Conservation (phyloP, 1,140 invertebrate genomes). For the Harpegnathos saltator region DNA sequence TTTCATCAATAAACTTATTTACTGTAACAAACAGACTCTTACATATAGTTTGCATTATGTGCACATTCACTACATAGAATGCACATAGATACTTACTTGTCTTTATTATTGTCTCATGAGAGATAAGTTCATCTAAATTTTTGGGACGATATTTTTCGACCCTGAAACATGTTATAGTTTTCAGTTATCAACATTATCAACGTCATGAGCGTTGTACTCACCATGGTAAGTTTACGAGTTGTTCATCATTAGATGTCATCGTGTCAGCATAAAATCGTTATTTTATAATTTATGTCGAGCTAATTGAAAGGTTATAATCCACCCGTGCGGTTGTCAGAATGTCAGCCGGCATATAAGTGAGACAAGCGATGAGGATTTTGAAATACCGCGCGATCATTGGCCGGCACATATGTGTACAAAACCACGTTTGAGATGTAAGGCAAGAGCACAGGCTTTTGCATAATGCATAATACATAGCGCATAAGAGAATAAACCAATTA, state of each 20-base stretch:
- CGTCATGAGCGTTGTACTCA: slow-evolving; percentile 72
- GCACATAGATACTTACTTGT: slow-evolving; percentile 92
- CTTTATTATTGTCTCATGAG: slow-evolving; percentile 98
- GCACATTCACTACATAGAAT: slow-evolving; percentile 35
- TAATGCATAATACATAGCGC: too few species aligned
- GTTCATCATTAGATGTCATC: slow-evolving; percentile 71
- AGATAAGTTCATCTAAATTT: slow-evolving; percentile 96
- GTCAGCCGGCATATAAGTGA: neutral
- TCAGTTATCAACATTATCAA: slow-evolving; percentile 16
- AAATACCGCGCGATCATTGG: too few species aligned
- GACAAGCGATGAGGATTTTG: too few species aligned
- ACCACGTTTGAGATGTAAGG: too few species aligned
- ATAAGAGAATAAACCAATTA: too few species aligned
- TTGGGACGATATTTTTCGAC: slow-evolving; percentile 99
- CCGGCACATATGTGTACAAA: too few species aligned
- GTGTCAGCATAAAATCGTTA: neutral
- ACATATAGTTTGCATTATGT: neutral
- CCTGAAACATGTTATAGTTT: slow-evolving; percentile 87
- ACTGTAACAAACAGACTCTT: slow-evolving; percentile 89
- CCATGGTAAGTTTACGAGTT: slow-evolving; percentile 86
- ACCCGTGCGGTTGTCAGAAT: neutral
- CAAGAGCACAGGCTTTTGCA: too few species aligned
- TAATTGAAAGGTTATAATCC: slow-evolving; percentile 24
- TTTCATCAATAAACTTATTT: slow-evolving; percentile 95
- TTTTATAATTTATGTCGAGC: neutral